Conservation (phyloP, 2,113 vertebrate species). For the Entomyzon cyanotis region DNA sequence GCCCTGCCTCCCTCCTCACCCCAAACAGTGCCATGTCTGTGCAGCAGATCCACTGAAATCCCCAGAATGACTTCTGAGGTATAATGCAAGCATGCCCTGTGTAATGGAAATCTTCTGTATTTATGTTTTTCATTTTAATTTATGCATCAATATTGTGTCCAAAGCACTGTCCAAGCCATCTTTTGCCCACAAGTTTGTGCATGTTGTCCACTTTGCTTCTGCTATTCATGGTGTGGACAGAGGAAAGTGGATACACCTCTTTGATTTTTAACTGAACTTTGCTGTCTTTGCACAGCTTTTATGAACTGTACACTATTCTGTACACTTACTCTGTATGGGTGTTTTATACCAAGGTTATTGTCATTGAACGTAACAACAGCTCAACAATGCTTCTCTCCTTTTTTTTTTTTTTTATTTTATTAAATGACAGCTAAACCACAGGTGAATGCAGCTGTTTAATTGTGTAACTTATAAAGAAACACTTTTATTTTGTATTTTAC, state of each 20-base stretch:
- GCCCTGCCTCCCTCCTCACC: neutral
- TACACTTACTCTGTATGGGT: constrained; percentile 77
- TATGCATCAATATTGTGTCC: neutral
- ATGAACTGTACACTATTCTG: constrained; percentile 79
- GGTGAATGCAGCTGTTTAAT: constrained; percentile 63
- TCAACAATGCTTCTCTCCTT: constrained; percentile 10
- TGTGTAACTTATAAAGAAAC: constrained; percentile 82
- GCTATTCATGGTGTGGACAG: neutral
- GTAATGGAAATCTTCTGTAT: neutral
- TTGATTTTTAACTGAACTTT: constrained; percentile 69
- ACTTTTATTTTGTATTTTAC: constrained; percentile 80
- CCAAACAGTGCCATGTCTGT: fast-evolving
- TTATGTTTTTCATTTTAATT: neutral
- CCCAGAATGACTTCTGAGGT: neutral
- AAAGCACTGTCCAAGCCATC: neutral
- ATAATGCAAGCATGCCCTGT: neutral
- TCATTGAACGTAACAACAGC: constrained; percentile 52
- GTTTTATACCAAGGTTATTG: constrained; percentile 81
- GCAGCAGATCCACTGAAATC: neutral
- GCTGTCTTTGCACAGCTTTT: constrained; percentile 79
- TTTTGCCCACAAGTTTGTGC: neutral
- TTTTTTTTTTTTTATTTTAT: constrained; percentile 4
- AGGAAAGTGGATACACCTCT: constrained; percentile 56
- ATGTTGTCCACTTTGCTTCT: neutral
- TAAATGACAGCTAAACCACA: constrained; percentile 48